A percentile compares a stretch with the other conserved stretches of the same genome.
These are phyloP conservation scores for Patella ulyssiponensis DNA, from an alignment of 2,888 invertebrate species.

Conservation along the genomic window DNA sequence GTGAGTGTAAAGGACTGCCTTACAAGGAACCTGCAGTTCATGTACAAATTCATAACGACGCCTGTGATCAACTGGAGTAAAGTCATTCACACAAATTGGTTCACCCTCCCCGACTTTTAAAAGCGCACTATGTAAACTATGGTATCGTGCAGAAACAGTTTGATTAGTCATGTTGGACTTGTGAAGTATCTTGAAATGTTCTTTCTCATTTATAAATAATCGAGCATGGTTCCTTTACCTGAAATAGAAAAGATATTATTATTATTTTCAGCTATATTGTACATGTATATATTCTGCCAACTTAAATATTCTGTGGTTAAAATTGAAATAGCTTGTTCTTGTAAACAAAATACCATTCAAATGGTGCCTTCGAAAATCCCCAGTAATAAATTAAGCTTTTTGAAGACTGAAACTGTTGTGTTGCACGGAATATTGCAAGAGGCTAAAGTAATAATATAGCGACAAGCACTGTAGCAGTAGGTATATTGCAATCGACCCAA, in stretches of 20 bases:
- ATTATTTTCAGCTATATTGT: no score
- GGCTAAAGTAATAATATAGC: no score
- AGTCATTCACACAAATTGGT: constrained; percentile 30
- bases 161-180: background rate
- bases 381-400: no score
- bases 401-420: no score
- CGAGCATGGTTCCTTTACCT: constrained; percentile 1
- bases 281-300: no score
- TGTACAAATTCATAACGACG: constrained; percentile 27
- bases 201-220: background rate
- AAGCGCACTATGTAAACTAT: background rate
- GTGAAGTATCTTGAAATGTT: background rate
- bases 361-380: no score
- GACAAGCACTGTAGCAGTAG: no score
- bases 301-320: no score
- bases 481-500: no score
- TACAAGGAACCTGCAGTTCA: constrained; percentile 27
- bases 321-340: no score
- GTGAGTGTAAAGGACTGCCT: constrained; percentile 21
- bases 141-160: background rate
- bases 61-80: constrained; percentile 26
- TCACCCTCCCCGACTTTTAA: background rate
- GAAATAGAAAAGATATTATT: background rate
- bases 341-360: no score
- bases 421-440: no score